Conservation (phyloP, 2,797 vertebrate genomes). For the Heteromormyrus szaboi region DNA sequence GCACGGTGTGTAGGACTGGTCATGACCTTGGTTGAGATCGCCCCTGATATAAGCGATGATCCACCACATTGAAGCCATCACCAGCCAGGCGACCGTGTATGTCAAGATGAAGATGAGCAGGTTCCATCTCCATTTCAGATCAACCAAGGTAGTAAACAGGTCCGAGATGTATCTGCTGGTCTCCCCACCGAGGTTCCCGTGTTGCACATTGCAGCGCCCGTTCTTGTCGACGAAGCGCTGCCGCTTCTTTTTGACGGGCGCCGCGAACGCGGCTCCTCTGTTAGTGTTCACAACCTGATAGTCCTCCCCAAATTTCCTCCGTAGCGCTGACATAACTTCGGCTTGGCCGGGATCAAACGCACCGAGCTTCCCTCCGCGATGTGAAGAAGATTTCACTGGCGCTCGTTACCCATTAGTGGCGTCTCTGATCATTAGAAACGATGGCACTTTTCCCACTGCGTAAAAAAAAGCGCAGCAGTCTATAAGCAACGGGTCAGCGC, state of each 20-base stretch:
- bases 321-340: constrained; percentile 70
- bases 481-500: constrained; percentile 46
- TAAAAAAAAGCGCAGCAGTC: constrained; percentile 47
- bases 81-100: constrained; percentile 84
- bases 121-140: constrained; percentile 90
- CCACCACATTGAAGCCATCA: constrained; percentile 92
- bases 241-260: constrained; percentile 72
- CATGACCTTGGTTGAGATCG: constrained; percentile 69
- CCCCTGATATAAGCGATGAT: constrained; percentile 81
- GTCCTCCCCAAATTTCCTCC: constrained; percentile 81
- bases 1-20: constrained; percentile 70
- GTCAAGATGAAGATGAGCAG: constrained; percentile 83
- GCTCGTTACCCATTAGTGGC: constrained; percentile 48
- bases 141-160: constrained; percentile 84
- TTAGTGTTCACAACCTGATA: constrained; percentile 77
- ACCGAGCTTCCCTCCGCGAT: background rate
- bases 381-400: background rate
- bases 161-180: constrained; percentile 82
- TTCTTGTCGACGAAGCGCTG: constrained; percentile 91
- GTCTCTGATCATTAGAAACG: constrained; percentile 30
- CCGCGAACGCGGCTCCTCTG: constrained; percentile 51
- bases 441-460: constrained; percentile 51
- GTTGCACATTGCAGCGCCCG: constrained; percentile 84
- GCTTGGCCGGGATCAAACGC: background rate
- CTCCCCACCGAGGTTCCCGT: constrained; percentile 83